These are phyloP conservation scores for Caranx ignobilis DNA, from an alignment of 2,113 vertebrate genomes.

Conservation along the genomic window DNA sequence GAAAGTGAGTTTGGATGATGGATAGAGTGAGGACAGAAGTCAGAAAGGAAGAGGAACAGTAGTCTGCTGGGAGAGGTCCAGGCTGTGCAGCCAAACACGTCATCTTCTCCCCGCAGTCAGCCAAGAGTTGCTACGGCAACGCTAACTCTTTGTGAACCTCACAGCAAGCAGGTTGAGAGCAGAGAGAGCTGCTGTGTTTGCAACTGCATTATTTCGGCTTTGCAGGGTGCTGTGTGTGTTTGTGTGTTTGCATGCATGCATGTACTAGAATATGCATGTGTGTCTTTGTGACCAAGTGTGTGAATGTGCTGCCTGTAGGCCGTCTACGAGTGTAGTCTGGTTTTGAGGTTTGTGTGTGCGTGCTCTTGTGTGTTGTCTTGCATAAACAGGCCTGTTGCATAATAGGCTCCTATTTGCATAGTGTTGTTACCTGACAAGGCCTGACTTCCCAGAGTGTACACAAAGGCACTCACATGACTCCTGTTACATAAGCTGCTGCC, in stretches of 20 bases:
- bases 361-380: slow-evolving; percentile 52
- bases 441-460: slow-evolving; percentile 66
- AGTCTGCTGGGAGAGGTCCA: slow-evolving; percentile 64
- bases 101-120: slow-evolving; percentile 50
- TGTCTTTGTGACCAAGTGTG: background rate
- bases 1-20: background rate
- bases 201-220: slow-evolving; percentile 57
- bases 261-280: background rate
- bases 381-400: slow-evolving; percentile 76
- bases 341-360: slow-evolving; percentile 58
- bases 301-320: slow-evolving; percentile 12
- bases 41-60: slow-evolving; percentile 38
- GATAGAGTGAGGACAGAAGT: slow-evolving; percentile 36
- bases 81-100: slow-evolving; percentile 58
- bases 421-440: slow-evolving; percentile 74
- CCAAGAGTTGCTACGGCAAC: slow-evolving; percentile 76
- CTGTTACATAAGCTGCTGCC: slow-evolving; percentile 78
- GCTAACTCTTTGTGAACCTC: slow-evolving; percentile 59
- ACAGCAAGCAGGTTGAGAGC: slow-evolving; percentile 46
- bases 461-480: slow-evolving; percentile 79
- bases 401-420: slow-evolving; percentile 79
- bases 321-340: slow-evolving; percentile 39
- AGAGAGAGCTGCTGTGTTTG: slow-evolving; percentile 46
- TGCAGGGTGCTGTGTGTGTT: background rate
- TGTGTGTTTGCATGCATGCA: background rate